Evolutionary conservation across 37 sponge, comb jelly and placozoan genomes (phyloP).

Genomic region (Aplysina aerophoba): DNA sequence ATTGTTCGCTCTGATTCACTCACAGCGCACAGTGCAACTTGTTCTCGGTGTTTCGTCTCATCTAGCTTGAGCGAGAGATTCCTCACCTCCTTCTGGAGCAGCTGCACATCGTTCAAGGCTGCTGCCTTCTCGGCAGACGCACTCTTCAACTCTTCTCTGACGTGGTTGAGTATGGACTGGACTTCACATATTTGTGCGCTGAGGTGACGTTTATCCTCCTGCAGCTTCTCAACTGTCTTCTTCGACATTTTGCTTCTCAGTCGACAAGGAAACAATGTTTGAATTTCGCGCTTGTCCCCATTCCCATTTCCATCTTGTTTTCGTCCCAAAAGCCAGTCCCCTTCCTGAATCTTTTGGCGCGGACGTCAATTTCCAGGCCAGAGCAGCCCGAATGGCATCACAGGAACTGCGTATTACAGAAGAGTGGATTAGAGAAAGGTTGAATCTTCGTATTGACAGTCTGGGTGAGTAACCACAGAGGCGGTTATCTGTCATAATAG

Average conservation of each 20-base stretch:
- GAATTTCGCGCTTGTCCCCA: not conserved
- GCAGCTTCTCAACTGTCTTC: not conserved
- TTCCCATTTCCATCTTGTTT: not conserved
- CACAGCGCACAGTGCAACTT: not conserved
- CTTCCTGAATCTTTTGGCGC: too few species aligned
- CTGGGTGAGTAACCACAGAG: slow-evolving; percentile 51
- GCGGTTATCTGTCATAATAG: not conserved
- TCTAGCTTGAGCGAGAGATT: not conserved
- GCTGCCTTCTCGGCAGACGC: not conserved
- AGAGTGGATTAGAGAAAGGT: slow-evolving; percentile 82
- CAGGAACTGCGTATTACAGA: slow-evolving; percentile 59
- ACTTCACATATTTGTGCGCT: not conserved
- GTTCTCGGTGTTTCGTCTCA: not conserved
- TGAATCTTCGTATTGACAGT: slow-evolving; percentile 58
- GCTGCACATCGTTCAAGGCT: slow-evolving; percentile 9
- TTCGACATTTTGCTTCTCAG: slow-evolving; percentile 2
- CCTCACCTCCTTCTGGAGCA: slow-evolving; percentile 9
- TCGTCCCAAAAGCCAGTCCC: too few species aligned
- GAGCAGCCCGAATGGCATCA: too few species aligned
- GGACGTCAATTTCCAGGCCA: too few species aligned
- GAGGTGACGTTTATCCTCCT: slow-evolving; percentile 19
- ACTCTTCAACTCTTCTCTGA: slow-evolving; percentile 11
- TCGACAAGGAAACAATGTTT: slow-evolving; percentile 2
- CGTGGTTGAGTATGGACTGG: not conserved
- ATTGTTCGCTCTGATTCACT: not conserved